A percentile compares a stretch with the other conserved stretches of the same genome.
These are phyloP conservation scores for Brachyopa scutellaris DNA, from an alignment of 2,888 invertebrate genomes.

Conservation along the genomic window DNA sequence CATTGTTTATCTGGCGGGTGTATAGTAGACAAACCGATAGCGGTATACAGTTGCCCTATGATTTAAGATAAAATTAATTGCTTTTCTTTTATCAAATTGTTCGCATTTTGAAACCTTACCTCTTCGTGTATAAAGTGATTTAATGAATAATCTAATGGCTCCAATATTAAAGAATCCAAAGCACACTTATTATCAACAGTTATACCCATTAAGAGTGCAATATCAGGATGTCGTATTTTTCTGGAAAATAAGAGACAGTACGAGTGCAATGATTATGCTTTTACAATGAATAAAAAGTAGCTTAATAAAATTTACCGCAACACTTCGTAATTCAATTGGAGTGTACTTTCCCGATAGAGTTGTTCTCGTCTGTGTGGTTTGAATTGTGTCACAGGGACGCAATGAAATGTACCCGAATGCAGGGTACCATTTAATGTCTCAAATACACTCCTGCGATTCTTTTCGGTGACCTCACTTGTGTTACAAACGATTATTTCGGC, in stretches of 20 bases:
- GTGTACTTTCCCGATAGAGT: constrained; percentile 11
- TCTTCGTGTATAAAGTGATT: constrained; percentile 49
- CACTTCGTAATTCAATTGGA: constrained; percentile 61
- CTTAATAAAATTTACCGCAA: constrained; percentile 27
- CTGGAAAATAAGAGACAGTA: constrained; percentile 11
- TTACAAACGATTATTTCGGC: constrained; percentile 60
- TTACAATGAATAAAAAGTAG: not conserved
- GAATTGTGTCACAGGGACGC: constrained; percentile 53
- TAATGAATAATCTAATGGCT: constrained; percentile 50
- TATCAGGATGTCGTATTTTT: constrained; percentile 63
- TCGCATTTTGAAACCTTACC: no score
- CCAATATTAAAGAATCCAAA: constrained; percentile 56
- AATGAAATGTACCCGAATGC: constrained; percentile 49
- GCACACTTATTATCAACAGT: constrained; percentile 57
- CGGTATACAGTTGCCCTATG: constrained; percentile 39
- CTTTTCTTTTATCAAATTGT: no score
- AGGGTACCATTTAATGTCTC: constrained; percentile 46
- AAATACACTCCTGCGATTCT: constrained; percentile 28
- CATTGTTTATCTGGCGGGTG: constrained; percentile 54
- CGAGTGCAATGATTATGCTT: not conserved
- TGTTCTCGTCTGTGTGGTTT: constrained; percentile 35
- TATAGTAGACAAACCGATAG: constrained; percentile 40
- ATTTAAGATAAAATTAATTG: not conserved
- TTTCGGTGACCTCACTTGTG: constrained; percentile 46
- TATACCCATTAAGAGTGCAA: constrained; percentile 62